Conservation (phyloP, 2,113 vertebrate species). For the Corynorhinus townsendii region DNA sequence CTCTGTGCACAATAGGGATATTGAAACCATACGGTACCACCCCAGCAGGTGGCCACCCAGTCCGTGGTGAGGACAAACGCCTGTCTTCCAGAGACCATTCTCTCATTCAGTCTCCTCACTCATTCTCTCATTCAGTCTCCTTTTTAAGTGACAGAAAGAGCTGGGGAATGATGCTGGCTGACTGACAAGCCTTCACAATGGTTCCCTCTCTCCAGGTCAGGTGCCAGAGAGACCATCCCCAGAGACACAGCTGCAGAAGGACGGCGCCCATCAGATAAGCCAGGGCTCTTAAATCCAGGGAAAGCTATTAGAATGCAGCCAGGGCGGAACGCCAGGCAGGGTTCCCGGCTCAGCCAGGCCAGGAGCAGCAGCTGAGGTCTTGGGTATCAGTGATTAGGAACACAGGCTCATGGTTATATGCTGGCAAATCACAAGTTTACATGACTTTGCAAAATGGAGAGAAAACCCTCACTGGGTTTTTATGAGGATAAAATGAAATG, state of each 20-base stretch:
- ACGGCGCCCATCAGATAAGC: slow-evolving; percentile 11
- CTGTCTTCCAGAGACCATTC: background rate
- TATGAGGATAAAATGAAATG: background rate
- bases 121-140: background rate
- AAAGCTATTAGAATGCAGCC: background rate
- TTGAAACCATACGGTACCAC: background rate
- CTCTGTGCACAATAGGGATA: slow-evolving; percentile 37
- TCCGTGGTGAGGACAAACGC: background rate
- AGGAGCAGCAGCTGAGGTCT: background rate
- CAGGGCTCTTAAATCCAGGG: slow-evolving; percentile 7
- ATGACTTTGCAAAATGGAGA: background rate
- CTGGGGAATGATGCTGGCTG: background rate
- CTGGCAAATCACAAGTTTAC: background rate
- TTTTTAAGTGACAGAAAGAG: background rate
- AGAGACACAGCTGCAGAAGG: slow-evolving; percentile 47
- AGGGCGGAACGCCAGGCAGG: background rate
- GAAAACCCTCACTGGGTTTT: background rate
- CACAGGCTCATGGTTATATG: background rate
- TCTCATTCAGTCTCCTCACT: slow-evolving; percentile 22
- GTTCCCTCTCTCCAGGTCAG: background rate
- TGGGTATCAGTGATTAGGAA: background rate
- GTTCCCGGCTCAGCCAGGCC: background rate
- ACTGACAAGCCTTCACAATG: fast-evolving
- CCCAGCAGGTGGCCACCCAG: slow-evolving; percentile 37
- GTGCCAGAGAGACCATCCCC: background rate